Evolutionary conservation across 2,888 invertebrate species (phyloP), one percentile per base, ranked within the genome.

Genomic region (Agrotis ipsilon): DNA sequence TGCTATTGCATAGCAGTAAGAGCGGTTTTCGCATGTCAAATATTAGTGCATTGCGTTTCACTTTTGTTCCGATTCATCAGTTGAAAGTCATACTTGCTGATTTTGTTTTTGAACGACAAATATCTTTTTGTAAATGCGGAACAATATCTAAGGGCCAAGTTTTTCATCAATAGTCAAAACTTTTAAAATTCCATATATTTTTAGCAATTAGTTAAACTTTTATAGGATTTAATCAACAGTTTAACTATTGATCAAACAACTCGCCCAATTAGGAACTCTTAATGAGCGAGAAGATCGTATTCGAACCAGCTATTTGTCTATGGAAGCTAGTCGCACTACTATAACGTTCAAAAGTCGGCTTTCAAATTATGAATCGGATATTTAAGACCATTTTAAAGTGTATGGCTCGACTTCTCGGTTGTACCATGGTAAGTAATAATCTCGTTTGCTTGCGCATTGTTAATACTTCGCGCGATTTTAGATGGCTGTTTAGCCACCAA

Each of bases 401-500:
- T 52, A 18, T 14, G 24, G 19, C 18, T 21, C n/a, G n/a, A 48
- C n/a, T 61, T 39, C 16, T 27, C 13, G 19, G 24, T 14, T 46
- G 45, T 62, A 54, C 39, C 51, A 13, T n/a, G 43, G 51, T 19
- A 43, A 24, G 19, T 51, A 16, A 39, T 16, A 43, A 62, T 55
- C 55, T 18, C 27, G 58, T 48, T 59, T 24, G 51, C 43, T 71
- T 46, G 13, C n/a, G 32, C 11, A 19, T 43, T 13, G 24, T 55
- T 6, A n/a, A n/a, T 66, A 16, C 57, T 51, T 43, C 49, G 46
- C 27, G 48, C 49, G 46, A 48, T 43, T 24, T 60, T 18, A 19
- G 13, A 18, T 46, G 80, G 55, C 19, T 49, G 43, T 32, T 24
- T 16, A 48, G 43, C 75, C 57, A n/a, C 7, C 13, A 58, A 57